Conservation (phyloP, 2,888 invertebrate genomes). For the Rhopalosiphum nymphaeae region DNA sequence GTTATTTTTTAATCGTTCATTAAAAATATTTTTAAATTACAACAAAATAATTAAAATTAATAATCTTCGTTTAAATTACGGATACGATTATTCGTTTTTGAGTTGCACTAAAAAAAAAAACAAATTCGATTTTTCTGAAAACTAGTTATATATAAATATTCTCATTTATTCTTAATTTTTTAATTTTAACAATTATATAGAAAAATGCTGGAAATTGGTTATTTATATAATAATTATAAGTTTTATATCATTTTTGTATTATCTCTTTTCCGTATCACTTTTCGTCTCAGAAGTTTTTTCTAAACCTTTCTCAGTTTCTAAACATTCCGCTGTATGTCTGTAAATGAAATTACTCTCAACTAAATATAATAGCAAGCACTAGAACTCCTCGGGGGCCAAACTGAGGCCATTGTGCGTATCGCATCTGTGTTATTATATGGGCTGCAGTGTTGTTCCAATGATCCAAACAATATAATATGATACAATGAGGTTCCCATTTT, state of each 20-base stretch:
- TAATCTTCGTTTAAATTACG: too few species aligned
- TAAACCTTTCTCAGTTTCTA: background rate
- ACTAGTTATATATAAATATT: too few species aligned
- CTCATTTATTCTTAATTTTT: too few species aligned
- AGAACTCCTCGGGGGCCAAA: conserved; percentile 29
- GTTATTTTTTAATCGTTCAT: too few species aligned
- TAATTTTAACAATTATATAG: too few species aligned
- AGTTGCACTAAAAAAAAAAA: too few species aligned
- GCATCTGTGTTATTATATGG: background rate
- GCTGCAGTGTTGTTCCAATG: conserved; percentile 9
- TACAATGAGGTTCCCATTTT: conserved; percentile 25
- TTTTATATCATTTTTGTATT: background rate
- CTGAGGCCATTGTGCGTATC: conserved; percentile 13
- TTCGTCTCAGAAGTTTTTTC: background rate
- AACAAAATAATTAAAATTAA: too few species aligned
- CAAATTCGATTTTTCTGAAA: too few species aligned
- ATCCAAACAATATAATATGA: conserved; percentile 15
- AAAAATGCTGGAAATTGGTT: too few species aligned
- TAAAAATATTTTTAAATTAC: too few species aligned
- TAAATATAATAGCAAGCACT: conserved; percentile 25
- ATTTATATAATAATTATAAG: background rate
- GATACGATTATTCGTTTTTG: too few species aligned
- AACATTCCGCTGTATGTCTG: background rate
- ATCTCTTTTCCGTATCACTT: background rate
- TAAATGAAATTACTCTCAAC: conserved; percentile 6